Base-by-base conservation (phyloP, 2,797 vertebrate genomes). In the Distichodus sexfasciatus region DNA sequence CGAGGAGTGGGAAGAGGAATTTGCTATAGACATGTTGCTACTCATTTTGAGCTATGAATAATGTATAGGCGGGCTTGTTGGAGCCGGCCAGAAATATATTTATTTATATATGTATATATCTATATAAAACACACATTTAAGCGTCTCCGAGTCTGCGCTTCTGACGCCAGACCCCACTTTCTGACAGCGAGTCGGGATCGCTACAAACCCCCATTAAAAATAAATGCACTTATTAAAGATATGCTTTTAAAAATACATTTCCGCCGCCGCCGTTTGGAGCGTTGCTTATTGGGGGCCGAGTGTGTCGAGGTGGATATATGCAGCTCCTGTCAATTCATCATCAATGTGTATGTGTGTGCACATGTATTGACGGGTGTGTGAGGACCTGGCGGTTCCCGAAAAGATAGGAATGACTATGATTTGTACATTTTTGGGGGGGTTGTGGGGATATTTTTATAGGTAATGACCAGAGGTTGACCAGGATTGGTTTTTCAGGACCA, bases 101-200 rank as follows among this genome's bases (percentile, higher is more conserved):
- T n/a, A n/a, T n/a, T n/a, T n/a, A n/a, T n/a, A n/a, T n/a, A n/a
- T n/a, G n/a, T n/a, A n/a, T n/a, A n/a, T n/a, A n/a, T n/a, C n/a
- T n/a, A n/a, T n/a, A n/a, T n/a, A n/a, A n/a, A 55, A 88, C 87
- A 89, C 86, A 71, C 82, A 88, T 91, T 55, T 89, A 90, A 89
- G 79, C 76, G 31, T 80, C 79, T 76, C 80, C 77, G 62, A 33
- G 44, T 41, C 46, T 60, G 41, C 58, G 59, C 64, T 54, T 50
- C 28, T 66, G 66, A 50, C 41, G 21, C 38, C 50, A 29, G 61
- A 53, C 24, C 54, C 21, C n/a, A 41, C 28, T 58, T 19, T 38
- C 40, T 40, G 28, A 74, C 57, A 72, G 50, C 60, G 61, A 21
- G 64, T 75, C 71, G 59, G 36, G 69, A 75, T 85, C 80, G 59